phyloP scores from a whole-genome alignment of 2,888 invertebrate genomes.

The Himalopsyche kuldschensis region DNA sequence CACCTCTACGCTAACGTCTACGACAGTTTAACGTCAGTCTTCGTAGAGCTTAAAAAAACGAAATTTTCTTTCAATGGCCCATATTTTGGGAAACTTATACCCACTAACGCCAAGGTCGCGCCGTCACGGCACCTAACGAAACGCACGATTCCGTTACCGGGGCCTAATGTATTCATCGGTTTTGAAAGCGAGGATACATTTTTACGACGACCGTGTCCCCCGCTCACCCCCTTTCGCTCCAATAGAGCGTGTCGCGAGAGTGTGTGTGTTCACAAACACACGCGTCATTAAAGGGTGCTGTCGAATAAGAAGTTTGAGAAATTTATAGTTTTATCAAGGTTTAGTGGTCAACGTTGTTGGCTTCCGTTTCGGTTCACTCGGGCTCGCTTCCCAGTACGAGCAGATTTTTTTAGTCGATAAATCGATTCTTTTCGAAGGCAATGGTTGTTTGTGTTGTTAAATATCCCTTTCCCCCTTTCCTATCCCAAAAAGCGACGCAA shows the following conservation, averaged over 20 bases:
- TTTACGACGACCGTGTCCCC: not conserved
- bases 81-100: not conserved
- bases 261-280: not conserved
- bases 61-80: not conserved
- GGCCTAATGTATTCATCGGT: conserved; percentile 13
- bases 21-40: too few relatives aligned
- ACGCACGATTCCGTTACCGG: not conserved
- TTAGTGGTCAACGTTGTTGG: too few relatives aligned
- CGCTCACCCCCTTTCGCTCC: not conserved
- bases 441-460: too few relatives aligned
- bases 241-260: not conserved
- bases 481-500: too few relatives aligned
- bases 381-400: too few relatives aligned
- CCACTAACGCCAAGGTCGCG: not conserved
- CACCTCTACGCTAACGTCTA: too few relatives aligned
- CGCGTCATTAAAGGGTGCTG: not conserved
- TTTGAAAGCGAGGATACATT: not conserved
- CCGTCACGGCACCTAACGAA: not conserved
- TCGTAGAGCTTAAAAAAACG: too few relatives aligned
- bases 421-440: too few relatives aligned
- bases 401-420: too few relatives aligned
- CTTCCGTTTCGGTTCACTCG: too few relatives aligned
- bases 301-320: not conserved
- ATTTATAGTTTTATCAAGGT: not conserved
- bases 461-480: too few relatives aligned